Evolutionary conservation across 2,113 vertebrate genomes (phyloP).

Genomic region (Balaeniceps rex): DNA sequence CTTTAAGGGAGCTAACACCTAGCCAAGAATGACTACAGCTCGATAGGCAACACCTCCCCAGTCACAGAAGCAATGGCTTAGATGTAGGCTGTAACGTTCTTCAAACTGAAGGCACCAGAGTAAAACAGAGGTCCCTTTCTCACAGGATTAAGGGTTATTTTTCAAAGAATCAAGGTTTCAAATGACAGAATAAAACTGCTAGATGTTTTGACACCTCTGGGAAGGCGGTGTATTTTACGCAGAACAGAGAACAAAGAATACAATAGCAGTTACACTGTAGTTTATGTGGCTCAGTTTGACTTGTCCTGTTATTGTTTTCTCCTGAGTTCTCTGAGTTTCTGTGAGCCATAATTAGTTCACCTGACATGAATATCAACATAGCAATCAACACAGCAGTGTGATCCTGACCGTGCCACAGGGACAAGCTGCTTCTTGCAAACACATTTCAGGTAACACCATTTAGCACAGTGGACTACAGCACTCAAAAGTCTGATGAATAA

Average conservation of each 20-base stretch:
- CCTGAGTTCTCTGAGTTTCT: background rate
- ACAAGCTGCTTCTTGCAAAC: background rate
- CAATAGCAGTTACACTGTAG: accelerated
- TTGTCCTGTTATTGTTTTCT: background rate
- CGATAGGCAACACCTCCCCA: background rate
- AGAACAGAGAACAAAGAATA: background rate
- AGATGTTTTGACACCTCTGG: background rate
- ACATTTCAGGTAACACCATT: background rate
- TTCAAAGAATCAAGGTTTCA: background rate
- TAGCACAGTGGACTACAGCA: background rate
- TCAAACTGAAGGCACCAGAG: no score
- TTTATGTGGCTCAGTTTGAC: background rate
- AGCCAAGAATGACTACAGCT: background rate
- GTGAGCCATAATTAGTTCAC: background rate
- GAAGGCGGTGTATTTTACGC: background rate
- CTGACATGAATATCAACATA: background rate
- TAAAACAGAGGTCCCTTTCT: background rate
- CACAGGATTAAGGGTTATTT: background rate
- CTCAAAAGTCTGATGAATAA: background rate
- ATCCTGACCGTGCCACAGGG: accelerated
- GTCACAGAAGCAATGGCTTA: background rate
- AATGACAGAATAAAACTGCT: background rate
- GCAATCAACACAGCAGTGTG: background rate
- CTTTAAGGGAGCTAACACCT: no score
- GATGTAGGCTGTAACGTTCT: accelerated